Evolutionary conservation across 2,888 invertebrate species (phyloP).

Genomic region (Caenorhabditis sp.): DNA sequence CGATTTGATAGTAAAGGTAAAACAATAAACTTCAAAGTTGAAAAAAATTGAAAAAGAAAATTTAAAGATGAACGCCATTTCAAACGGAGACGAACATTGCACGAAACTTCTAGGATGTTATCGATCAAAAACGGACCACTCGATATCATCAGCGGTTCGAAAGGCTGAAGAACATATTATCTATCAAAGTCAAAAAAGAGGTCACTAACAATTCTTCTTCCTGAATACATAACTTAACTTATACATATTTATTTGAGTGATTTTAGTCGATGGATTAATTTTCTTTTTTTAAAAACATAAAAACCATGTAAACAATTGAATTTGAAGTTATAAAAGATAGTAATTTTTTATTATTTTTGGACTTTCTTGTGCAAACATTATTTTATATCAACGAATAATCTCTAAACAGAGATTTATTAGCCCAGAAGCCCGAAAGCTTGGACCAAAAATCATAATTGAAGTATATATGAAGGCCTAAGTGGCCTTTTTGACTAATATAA

Average conservation of each 20-base stretch:
- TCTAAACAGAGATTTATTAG: too few species aligned
- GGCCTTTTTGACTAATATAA: too few species aligned
- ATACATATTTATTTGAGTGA: not conserved
- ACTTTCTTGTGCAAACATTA: too few species aligned
- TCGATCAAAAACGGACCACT: slow-evolving; percentile 67
- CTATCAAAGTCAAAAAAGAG: slow-evolving; percentile 44
- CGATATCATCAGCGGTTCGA: slow-evolving; percentile 65
- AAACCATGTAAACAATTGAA: not conserved
- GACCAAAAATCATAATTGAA: too few species aligned
- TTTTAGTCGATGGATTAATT: not conserved
- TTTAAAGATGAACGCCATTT: slow-evolving; percentile 69
- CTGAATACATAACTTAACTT: not conserved
- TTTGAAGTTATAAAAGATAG: not conserved
- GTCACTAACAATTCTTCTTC: not conserved
- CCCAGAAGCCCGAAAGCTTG: too few species aligned
- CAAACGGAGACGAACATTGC: slow-evolving; percentile 66
- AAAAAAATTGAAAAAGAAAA: not conserved
- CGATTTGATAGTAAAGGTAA: slow-evolving; percentile 78
- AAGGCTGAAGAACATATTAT: slow-evolving; percentile 67
- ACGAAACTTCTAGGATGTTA: slow-evolving; percentile 66
- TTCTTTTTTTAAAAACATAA: not conserved
- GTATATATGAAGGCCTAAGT: too few species aligned
- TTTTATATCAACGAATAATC: too few species aligned
- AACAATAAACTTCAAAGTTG: not conserved
- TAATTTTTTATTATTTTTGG: too few species aligned